Evolutionary conservation across 2,797 vertebrate genomes (phyloP).

Genomic region (Phoxinus dragarum): DNA sequence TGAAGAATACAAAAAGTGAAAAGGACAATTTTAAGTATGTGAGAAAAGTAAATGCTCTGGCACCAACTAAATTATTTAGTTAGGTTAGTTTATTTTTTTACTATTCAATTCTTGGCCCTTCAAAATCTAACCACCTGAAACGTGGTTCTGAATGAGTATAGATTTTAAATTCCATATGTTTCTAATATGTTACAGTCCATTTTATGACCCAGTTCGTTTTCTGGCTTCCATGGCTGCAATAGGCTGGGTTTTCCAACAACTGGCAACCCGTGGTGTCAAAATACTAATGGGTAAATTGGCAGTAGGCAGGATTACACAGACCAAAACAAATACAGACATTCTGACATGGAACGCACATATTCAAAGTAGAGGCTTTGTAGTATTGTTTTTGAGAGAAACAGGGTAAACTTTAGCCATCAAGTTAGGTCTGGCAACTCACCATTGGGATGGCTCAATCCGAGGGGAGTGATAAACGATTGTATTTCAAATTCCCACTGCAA

Average conservation of each 20-base stretch:
- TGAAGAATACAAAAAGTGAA: conserved; percentile 11
- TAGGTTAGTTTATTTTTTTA: not conserved
- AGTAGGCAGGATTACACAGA: not conserved
- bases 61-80: not conserved
- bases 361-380: not conserved
- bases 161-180: not conserved
- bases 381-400: not conserved
- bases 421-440: too few species aligned
- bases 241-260: not conserved
- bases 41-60: not conserved
- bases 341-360: not conserved
- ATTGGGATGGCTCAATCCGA: too few species aligned
- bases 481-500: too few species aligned
- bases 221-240: not conserved
- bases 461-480: too few species aligned
- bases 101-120: not conserved
- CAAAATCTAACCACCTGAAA: not conserved
- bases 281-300: not conserved
- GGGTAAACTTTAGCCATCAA: too few species aligned
- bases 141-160: not conserved
- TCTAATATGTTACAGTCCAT: not conserved
- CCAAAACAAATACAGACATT: not conserved
- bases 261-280: not conserved
- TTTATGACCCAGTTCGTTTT: not conserved
- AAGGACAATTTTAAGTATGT: not conserved